phyloP scores from a whole-genome alignment of 2,797 vertebrate species.

The Apogon hyalosoma region DNA sequence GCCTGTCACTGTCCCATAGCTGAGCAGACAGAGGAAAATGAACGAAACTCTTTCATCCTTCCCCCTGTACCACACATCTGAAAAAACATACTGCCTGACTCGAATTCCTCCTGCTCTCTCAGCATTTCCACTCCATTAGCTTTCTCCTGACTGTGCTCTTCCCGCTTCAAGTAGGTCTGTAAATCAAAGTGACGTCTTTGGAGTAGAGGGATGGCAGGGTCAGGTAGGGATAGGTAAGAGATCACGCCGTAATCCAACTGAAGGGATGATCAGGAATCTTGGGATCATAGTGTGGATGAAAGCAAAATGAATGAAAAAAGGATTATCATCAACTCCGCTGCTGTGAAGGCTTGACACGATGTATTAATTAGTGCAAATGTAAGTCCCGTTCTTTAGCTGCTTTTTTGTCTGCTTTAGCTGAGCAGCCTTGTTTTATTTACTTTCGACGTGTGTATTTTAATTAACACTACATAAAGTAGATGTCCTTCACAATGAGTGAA shows the following conservation, averaged over 20 bases:
- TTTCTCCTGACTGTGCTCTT: slow-evolving; percentile 72
- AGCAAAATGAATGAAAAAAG: slow-evolving; percentile 18
- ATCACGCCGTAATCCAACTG: slow-evolving; percentile 4
- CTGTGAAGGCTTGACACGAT: slow-evolving; percentile 7
- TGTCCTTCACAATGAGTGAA: too few relatives aligned
- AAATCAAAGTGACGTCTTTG: slow-evolving; percentile 67
- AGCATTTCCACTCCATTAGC: slow-evolving; percentile 76
- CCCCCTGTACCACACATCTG: slow-evolving; percentile 21
- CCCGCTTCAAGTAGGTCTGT: slow-evolving; percentile 57
- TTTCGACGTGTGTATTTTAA: too few relatives aligned
- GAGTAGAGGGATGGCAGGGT: slow-evolving; percentile 45
- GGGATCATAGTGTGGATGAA: slow-evolving; percentile 18
- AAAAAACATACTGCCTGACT: slow-evolving; percentile 50
- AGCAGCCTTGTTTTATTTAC: background rate
- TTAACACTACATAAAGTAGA: too few relatives aligned
- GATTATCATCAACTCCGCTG: background rate
- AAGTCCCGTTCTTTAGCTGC: background rate
- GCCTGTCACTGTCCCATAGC: slow-evolving; percentile 4
- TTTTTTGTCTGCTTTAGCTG: background rate
- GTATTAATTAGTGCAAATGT: background rate
- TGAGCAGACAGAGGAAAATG: slow-evolving; percentile 20
- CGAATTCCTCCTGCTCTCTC: slow-evolving; percentile 58
- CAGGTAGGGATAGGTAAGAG: slow-evolving; percentile 56
- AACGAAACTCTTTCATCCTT: slow-evolving; percentile 30
- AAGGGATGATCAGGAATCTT: background rate